These are phyloP conservation scores for Agapornis canus DNA, from an alignment of 2,797 vertebrate species.

Conservation along the genomic window DNA sequence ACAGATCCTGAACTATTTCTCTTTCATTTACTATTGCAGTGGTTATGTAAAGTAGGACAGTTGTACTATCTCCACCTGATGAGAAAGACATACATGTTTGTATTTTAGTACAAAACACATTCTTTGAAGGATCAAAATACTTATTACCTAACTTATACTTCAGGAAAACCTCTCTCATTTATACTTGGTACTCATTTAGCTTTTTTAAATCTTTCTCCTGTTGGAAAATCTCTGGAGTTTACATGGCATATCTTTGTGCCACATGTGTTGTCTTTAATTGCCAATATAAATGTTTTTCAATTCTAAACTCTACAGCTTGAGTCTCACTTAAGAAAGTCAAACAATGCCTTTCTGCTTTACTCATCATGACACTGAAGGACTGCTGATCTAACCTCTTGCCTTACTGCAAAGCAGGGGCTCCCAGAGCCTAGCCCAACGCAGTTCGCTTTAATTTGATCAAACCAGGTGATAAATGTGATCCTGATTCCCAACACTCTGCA, in stretches of 20 bases:
- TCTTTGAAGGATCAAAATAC: not conserved
- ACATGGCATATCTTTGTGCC: conserved; percentile 6
- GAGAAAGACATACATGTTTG: not conserved
- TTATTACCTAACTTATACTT: not conserved
- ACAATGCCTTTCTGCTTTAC: not conserved
- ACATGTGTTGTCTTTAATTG: conserved; percentile 23
- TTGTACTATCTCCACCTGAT: not conserved
- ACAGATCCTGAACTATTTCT: not conserved
- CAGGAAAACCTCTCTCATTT: not conserved
- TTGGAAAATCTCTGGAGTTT: conserved; percentile 37
- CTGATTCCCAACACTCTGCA: not conserved
- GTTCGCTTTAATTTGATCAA: rapidly evolving
- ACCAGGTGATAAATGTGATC: not conserved
- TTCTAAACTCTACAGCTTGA: conserved; percentile 3
- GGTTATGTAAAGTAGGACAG: not conserved
- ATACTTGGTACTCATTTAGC: not conserved
- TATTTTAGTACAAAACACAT: not conserved
- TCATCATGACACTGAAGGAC: not conserved
- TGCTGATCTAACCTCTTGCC: not conserved
- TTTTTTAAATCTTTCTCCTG: not conserved
- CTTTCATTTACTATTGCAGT: not conserved
- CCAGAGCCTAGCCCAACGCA: not conserved
- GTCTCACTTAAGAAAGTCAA: not conserved
- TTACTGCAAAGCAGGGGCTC: not conserved
- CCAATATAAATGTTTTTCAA: conserved; percentile 58